Conservation (phyloP, 1,140 invertebrate species). For the Aphelenchoides avenae region DNA sequence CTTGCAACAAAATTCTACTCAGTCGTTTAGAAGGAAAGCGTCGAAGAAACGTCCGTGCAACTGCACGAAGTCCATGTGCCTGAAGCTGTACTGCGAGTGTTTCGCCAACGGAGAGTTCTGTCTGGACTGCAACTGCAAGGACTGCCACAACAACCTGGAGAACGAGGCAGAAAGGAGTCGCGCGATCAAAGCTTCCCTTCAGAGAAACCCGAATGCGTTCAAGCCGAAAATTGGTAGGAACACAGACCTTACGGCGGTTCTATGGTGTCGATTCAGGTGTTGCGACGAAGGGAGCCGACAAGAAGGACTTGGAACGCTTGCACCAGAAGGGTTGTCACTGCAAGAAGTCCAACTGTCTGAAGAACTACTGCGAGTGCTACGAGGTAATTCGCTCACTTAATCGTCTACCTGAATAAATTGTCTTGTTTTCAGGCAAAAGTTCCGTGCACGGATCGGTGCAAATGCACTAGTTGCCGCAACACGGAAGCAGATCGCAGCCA, state of each 20-base stretch:
- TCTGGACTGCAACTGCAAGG: conserved; percentile 93
- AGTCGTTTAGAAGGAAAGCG: conserved; percentile 47
- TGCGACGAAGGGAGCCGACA: conserved; percentile 27
- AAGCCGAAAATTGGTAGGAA: conserved; percentile 92
- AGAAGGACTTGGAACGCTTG: conserved; percentile 67
- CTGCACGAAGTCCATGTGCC: conserved; percentile 96
- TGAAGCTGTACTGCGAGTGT: conserved; percentile 98
- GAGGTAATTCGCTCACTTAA: conserved; percentile 68
- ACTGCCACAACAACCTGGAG: conserved; percentile 92
- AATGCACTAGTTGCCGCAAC: conserved; percentile 93
- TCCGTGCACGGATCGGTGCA: conserved; percentile 90
- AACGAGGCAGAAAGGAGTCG: conserved; percentile 89
- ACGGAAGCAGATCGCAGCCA: conserved; percentile 71
- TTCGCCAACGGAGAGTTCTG: conserved; percentile 99
- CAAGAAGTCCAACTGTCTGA: conserved; percentile 93
- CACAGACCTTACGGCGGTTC: background rate
- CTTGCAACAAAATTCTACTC: too few species aligned
- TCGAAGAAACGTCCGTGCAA: conserved; percentile 81
- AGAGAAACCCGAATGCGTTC: conserved; percentile 88
- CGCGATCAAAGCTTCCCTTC: conserved; percentile 84
- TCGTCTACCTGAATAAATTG: conserved; percentile 5
- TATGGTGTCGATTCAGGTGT: conserved; percentile 41
- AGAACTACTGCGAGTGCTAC: conserved; percentile 99
- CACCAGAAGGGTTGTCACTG: conserved; percentile 99
- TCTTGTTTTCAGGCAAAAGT: conserved; percentile 78